These are phyloP conservation scores for Lycodopsis pacificus DNA, from an alignment of 2,797 vertebrate species.

Conservation along the genomic window DNA sequence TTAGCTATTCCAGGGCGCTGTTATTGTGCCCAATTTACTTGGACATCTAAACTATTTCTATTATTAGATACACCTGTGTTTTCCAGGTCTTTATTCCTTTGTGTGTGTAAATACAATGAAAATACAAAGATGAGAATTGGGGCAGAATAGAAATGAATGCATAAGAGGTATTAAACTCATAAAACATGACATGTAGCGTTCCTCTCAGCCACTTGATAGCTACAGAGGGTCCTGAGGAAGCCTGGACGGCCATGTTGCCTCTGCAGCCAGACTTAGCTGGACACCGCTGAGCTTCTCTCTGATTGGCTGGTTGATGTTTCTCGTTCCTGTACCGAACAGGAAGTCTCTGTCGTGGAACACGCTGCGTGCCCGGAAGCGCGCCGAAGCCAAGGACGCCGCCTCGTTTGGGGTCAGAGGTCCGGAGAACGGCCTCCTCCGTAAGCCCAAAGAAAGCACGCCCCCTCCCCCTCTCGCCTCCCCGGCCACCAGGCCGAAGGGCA, in stretches of 20 bases:
- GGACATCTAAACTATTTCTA: too few relatives aligned
- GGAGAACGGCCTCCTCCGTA: slow-evolving; percentile 77
- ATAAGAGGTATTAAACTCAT: not conserved
- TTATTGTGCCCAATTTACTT: too few relatives aligned
- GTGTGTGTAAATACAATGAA: too few relatives aligned
- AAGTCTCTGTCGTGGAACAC: slow-evolving; percentile 99
- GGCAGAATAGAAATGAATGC: not conserved
- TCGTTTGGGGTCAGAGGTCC: slow-evolving; percentile 71
- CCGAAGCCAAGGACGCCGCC: slow-evolving; percentile 80
- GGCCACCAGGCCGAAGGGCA: slow-evolving; percentile 65
- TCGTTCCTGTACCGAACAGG: slow-evolving; percentile 87
- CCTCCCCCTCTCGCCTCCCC: slow-evolving; percentile 64
- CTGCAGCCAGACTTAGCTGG: slow-evolving; percentile 56
- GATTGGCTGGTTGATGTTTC: slow-evolving; percentile 74
- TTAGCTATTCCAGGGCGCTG: too few relatives aligned
- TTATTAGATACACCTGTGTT: too few relatives aligned
- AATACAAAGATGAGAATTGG: not conserved
- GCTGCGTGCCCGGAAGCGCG: slow-evolving; percentile 97
- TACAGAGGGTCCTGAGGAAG: not conserved
- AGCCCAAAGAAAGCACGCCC: slow-evolving; percentile 70
- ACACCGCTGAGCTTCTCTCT: slow-evolving; percentile 43
- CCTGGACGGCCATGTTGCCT: slow-evolving; percentile 1
- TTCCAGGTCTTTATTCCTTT: not conserved
- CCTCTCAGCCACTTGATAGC: not conserved
- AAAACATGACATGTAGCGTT: not conserved